Conservation (phyloP, 2,888 invertebrate species). For the Tigriopus californicus region DNA sequence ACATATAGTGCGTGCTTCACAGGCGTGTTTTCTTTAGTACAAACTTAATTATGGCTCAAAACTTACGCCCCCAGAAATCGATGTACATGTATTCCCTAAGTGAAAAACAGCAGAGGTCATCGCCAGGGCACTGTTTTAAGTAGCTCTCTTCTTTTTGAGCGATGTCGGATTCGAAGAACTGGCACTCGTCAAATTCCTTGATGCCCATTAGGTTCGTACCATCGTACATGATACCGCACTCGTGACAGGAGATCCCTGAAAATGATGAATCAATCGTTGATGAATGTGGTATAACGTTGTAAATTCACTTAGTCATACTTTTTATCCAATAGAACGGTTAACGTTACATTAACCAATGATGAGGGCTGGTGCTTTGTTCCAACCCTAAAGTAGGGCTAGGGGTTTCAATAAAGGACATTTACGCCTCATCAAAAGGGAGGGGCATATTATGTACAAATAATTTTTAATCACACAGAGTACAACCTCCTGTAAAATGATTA, state of each 20-base stretch:
- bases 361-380: too few relatives aligned
- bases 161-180: not conserved
- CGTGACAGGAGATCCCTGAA: conserved; percentile 1
- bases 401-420: too few relatives aligned
- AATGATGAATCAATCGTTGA: not conserved
- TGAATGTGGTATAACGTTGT: not conserved
- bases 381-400: too few relatives aligned
- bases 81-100: not conserved
- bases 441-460: too few relatives aligned
- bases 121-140: not conserved
- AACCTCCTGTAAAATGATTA: too few relatives aligned
- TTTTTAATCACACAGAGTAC: too few relatives aligned
- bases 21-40: not conserved
- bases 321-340: too few relatives aligned
- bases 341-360: too few relatives aligned
- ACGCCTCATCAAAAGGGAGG: too few relatives aligned
- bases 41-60: not conserved
- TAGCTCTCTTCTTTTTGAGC: not conserved
- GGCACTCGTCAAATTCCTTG: not conserved
- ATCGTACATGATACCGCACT: not conserved
- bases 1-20: not conserved
- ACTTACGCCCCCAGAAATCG: conserved; percentile 10
- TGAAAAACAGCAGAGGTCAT: conserved; percentile 6
- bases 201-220: not conserved
- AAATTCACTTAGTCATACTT: too few relatives aligned